A percentile compares a stretch with the other conserved stretches of the same genome.
phyloP scores from a whole-genome alignment of 2,888 invertebrate species.

The Drosophila longiperda region DNA sequence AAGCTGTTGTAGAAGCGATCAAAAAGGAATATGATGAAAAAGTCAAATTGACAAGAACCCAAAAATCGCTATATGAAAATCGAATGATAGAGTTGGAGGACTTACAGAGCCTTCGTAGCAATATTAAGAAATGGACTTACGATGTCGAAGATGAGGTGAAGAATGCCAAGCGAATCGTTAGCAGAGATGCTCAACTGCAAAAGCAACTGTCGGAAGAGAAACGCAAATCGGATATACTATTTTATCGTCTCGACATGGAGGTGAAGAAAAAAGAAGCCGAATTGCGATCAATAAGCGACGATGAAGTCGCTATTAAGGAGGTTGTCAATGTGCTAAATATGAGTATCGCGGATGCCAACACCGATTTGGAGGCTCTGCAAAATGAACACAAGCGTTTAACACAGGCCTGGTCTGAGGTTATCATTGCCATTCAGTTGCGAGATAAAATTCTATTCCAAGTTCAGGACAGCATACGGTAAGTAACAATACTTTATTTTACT shows the following conservation, averaged over 20 bases:
- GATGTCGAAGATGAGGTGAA: conserved; percentile 83
- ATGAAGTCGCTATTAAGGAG: conserved; percentile 88
- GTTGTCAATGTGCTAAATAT: conserved; percentile 87
- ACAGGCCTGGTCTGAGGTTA: conserved; percentile 91
- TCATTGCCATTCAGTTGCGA: conserved; percentile 89
- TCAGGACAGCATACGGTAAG: conserved; percentile 87
- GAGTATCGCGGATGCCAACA: conserved; percentile 89
- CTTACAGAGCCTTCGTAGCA: conserved; percentile 81
- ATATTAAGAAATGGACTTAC: conserved; percentile 83
- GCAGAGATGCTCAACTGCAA: conserved; percentile 84
- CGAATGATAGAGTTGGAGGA: conserved; percentile 80
- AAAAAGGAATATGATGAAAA: conserved; percentile 83
- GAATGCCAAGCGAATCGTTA: conserved; percentile 83
- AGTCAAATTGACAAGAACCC: conserved; percentile 64
- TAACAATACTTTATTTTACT: background rate
- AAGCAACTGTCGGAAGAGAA: conserved; percentile 83
- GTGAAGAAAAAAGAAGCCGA: conserved; percentile 90
- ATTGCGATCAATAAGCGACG: conserved; percentile 88
- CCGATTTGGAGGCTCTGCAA: conserved; percentile 90
- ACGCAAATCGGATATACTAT: conserved; percentile 87
- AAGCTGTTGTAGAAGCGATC: conserved; percentile 79
- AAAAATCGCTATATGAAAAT: conserved; percentile 78
- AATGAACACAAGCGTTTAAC: conserved; percentile 89
- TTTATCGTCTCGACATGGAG: conserved; percentile 89
- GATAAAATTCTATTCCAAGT: conserved; percentile 89